phyloP scores from a whole-genome alignment of 1,140 invertebrate species.

The Trichogramma pretiosum region DNA sequence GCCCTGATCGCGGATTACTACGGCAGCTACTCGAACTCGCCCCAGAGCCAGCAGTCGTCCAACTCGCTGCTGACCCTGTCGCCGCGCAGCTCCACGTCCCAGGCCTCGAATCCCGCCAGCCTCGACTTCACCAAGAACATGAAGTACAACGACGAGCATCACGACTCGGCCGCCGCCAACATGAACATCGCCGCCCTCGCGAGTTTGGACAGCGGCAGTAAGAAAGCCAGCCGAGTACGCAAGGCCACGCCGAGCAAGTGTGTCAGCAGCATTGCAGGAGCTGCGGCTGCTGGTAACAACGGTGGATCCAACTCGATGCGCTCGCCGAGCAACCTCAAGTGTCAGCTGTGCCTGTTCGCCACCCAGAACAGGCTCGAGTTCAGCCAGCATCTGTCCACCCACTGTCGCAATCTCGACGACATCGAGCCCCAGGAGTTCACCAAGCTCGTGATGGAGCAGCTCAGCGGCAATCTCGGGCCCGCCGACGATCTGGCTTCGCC shows the following conservation, averaged over 20 bases:
- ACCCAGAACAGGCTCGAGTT: conserved; percentile 26
- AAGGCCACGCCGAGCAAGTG: background rate
- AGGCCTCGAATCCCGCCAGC: conserved; percentile 19
- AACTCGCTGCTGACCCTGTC: conserved; percentile 19
- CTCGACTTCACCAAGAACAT: too few species aligned
- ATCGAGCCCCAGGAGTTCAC: conserved; percentile 10
- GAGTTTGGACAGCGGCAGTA: background rate
- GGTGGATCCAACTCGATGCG: background rate
- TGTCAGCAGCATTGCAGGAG: background rate
- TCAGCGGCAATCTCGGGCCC: background rate
- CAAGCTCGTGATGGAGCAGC: conserved; percentile 13
- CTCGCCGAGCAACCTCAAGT: conserved; percentile 9
- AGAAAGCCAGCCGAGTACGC: background rate
- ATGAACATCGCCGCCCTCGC: background rate
- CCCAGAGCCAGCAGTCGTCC: conserved; percentile 23
- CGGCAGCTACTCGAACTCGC: conserved; percentile 24
- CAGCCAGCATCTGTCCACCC: conserved; percentile 20
- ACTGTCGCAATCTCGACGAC: conserved; percentile 11
- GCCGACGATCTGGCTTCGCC: conserved; percentile 7
- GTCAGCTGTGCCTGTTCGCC: conserved; percentile 23
- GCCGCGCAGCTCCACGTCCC: conserved; percentile 21
- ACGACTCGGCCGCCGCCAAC: conserved; percentile 12
- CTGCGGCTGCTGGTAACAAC: background rate
- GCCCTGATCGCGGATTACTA: conserved; percentile 26
- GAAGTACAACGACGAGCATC: conserved; percentile 22